A percentile compares a stretch with the other conserved stretches of the same genome.
Conservation (phyloP, 2,888 invertebrate genomes). For the Crossocerus cetratus region DNA sequence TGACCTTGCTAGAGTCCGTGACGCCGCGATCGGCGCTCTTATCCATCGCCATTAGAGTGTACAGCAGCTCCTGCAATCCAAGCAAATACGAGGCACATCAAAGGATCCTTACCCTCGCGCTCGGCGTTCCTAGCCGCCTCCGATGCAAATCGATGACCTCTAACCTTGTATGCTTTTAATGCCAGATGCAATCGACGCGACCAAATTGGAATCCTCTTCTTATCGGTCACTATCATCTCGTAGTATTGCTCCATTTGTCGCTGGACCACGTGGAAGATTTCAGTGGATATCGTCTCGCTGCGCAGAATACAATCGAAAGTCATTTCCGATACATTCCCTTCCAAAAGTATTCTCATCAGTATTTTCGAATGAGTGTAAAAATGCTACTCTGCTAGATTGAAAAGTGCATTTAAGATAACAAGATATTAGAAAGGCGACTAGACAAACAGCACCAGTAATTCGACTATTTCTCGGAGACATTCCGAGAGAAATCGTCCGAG, state of each 20-base stretch:
- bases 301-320: too few species aligned
- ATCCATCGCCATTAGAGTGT: constrained; percentile 91
- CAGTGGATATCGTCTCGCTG: constrained; percentile 95
- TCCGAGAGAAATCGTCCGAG: too few species aligned
- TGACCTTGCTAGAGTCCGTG: constrained; percentile 88
- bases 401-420: too few species aligned
- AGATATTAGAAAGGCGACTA: too few species aligned
- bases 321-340: too few species aligned
- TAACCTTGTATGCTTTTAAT: constrained; percentile 82
- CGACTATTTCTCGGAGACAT: too few species aligned
- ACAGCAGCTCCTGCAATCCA: constrained; percentile 86
- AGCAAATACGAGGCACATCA: neutral
- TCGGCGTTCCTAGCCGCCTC: neutral
- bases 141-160: constrained; percentile 12
- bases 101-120: constrained; percentile 4
- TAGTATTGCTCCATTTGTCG: constrained; percentile 92
- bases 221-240: constrained; percentile 91
- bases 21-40: constrained; percentile 84
- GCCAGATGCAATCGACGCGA: constrained; percentile 91
- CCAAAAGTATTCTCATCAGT: too few species aligned
- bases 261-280: constrained; percentile 96
- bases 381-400: too few species aligned
- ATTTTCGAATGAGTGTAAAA: too few species aligned
- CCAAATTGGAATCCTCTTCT: constrained; percentile 90
- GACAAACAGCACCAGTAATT: too few species aligned